These are phyloP conservation scores for Mechanitis messenoides DNA, from an alignment of 2,888 invertebrate species.

Conservation along the genomic window DNA sequence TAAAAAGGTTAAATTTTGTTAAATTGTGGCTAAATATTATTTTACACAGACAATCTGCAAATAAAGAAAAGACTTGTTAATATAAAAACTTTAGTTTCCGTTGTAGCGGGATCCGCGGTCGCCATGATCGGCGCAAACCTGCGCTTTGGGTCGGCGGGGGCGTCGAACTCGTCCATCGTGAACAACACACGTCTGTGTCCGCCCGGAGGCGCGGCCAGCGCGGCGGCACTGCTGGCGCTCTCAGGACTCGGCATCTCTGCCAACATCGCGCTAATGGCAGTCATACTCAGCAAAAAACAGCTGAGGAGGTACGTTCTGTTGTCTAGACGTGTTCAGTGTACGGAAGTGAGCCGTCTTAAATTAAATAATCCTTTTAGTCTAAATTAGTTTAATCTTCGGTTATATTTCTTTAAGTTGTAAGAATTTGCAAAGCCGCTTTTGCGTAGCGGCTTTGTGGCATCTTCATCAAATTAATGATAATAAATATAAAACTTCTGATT, in stretches of 20 bases:
- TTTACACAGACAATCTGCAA: not conserved
- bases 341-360: not conserved
- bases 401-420: no score
- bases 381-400: no score
- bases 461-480: no score
- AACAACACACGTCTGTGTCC: conserved; percentile 86
- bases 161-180: conserved; percentile 80
- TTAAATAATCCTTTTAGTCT: no score
- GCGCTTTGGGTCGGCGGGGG: conserved; percentile 80
- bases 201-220: conserved; percentile 87
- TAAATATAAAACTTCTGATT: no score
- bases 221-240: conserved; percentile 84
- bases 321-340: not conserved
- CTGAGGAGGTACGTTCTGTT: conserved; percentile 80
- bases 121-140: conserved; percentile 88
- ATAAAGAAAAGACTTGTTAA: not conserved
- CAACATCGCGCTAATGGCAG: conserved; percentile 87
- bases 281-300: conserved; percentile 87
- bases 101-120: conserved; percentile 79
- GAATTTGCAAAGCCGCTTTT: no score
- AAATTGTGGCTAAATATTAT: not conserved
- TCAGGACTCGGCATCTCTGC: conserved; percentile 88
- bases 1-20: not conserved
- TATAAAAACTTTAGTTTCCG: conserved; percentile 1
- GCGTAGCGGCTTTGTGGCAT: no score